A percentile compares a stretch with the other conserved stretches of the same genome.
phyloP scores from a whole-genome alignment of 1,140 invertebrate genomes.

The Polypedilum vanderplanki region DNA sequence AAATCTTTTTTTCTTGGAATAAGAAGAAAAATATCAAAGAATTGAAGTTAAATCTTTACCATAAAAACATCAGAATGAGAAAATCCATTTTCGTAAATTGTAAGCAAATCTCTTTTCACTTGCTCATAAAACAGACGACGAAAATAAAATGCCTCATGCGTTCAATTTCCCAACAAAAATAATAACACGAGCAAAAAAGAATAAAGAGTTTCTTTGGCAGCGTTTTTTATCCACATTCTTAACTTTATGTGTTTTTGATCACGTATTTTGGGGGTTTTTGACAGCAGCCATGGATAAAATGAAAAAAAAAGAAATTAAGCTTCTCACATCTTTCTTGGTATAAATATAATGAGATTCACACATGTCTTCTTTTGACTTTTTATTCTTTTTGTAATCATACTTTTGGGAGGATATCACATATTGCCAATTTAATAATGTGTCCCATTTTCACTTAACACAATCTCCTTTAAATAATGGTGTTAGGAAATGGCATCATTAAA shows the following conservation, averaged over 20 bases:
- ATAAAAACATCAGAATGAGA: conserved; percentile 26
- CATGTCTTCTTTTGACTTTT: neutral
- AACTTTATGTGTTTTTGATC: conserved; percentile 22
- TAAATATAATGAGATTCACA: conserved; percentile 18
- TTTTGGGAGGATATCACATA: neutral
- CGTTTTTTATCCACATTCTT: neutral
- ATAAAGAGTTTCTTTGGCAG: neutral
- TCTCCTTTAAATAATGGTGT: neutral
- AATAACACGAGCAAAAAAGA: neutral
- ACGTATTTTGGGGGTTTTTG: neutral
- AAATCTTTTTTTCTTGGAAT: neutral
- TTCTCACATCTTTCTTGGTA: neutral
- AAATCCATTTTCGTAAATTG: conserved; percentile 20
- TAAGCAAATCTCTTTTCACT: conserved; percentile 6
- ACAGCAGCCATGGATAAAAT: neutral
- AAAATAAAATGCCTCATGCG: neutral
- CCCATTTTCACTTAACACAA: neutral
- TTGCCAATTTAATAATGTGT: neutral
- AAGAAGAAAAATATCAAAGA: neutral
- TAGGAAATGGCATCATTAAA: neutral
- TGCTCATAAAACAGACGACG: neutral
- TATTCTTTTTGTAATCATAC: neutral
- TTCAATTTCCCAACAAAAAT: neutral
- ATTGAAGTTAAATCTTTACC: conserved; percentile 1
- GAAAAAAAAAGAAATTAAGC: neutral